Conservation (phyloP, 2,797 vertebrate genomes). For the Gymnopithys bicolor region DNA sequence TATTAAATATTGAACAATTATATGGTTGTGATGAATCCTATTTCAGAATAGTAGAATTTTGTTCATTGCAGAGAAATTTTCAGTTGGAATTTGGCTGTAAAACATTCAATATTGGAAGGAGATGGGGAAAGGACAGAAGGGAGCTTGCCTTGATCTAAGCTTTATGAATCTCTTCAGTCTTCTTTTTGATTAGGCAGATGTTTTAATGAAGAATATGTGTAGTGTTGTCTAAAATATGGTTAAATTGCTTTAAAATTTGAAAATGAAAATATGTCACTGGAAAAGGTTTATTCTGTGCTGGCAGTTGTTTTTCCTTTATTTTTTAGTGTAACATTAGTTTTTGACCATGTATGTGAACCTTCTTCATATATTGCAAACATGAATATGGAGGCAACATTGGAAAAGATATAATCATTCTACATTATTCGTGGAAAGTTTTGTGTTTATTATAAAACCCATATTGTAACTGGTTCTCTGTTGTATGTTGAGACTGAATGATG, state of each 20-base stretch:
- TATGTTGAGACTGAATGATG: background rate
- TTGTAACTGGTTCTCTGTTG: background rate
- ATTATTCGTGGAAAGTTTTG: background rate
- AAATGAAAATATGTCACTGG: background rate
- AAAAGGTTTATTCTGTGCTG: background rate
- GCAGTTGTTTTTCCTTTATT: background rate
- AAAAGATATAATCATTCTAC: background rate
- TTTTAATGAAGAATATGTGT: background rate
- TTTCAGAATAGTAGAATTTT: background rate
- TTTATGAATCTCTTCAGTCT: background rate
- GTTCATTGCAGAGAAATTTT: background rate
- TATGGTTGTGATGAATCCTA: background rate
- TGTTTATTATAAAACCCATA: background rate
- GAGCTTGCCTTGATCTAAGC: background rate
- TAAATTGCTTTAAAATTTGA: background rate
- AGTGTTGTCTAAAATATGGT: background rate
- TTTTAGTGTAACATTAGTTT: background rate
- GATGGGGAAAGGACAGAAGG: background rate
- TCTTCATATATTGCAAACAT: background rate
- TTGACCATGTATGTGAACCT: background rate
- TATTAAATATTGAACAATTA: conserved; percentile 53
- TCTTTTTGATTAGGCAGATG: background rate
- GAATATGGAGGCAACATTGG: background rate
- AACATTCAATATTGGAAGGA: background rate
- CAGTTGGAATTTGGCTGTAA: background rate